Conservation (phyloP, 2,888 invertebrate species). For the Arenicola marina region DNA sequence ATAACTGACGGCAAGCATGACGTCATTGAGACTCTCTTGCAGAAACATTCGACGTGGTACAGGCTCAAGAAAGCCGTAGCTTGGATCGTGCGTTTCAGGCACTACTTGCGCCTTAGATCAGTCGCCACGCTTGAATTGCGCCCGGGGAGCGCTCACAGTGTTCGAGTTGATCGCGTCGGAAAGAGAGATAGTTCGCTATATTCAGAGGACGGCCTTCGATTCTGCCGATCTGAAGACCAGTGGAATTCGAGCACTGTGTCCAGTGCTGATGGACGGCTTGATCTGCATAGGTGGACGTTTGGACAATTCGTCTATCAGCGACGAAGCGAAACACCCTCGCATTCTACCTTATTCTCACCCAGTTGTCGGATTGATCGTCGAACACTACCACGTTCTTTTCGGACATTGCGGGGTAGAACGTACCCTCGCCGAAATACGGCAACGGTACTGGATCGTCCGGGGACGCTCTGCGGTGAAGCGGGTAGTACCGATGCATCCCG, state of each 20-base stretch:
- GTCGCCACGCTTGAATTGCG: background rate
- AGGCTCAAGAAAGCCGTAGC: constrained; percentile 4
- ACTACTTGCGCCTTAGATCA: background rate
- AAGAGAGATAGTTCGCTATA: background rate
- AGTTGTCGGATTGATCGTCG: background rate
- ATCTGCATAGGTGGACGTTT: constrained; percentile 3
- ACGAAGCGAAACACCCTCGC: background rate
- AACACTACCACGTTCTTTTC: background rate
- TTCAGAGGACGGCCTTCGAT: background rate
- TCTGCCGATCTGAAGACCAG: background rate
- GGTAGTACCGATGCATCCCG: background rate
- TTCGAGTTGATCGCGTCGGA: background rate
- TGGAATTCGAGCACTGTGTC: background rate
- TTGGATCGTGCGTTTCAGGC: constrained; percentile 1
- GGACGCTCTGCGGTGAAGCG: background rate
- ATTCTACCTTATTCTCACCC: background rate
- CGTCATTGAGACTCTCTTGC: background rate
- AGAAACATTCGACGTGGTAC: constrained; percentile 1
- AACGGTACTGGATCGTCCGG: background rate
- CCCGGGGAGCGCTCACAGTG: background rate
- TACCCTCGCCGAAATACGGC: background rate
- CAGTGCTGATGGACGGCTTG: background rate
- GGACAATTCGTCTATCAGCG: background rate
- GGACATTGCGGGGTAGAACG: background rate
- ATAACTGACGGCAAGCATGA: background rate